These are phyloP conservation scores for Burhinus bistriatus DNA, from an alignment of 2,113 vertebrate genomes.

Conservation along the genomic window DNA sequence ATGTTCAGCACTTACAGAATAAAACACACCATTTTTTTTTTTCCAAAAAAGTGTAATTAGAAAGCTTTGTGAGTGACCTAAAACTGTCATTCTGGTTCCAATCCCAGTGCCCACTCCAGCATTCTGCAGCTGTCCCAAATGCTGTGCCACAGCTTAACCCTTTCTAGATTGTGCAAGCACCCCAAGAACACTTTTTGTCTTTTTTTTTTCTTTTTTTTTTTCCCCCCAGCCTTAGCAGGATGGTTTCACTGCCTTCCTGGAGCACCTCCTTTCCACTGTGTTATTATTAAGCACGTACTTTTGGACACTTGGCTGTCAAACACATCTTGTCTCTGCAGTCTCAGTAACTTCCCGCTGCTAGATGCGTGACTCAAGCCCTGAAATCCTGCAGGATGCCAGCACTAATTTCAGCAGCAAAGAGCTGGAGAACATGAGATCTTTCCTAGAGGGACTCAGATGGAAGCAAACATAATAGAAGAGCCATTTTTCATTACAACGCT, in stretches of 20 bases:
- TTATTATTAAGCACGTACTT: background rate
- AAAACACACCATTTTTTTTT: slow-evolving; percentile 11
- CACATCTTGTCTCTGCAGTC: background rate
- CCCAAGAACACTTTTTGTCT: background rate
- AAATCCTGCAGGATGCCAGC: background rate
- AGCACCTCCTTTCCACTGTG: background rate
- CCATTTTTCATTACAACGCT: slow-evolving; percentile 29
- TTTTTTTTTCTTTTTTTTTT: background rate
- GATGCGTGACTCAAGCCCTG: background rate
- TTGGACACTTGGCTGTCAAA: slow-evolving; percentile 10
- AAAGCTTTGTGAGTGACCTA: slow-evolving; percentile 33
- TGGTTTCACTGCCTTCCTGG: background rate
- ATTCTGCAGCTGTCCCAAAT: background rate
- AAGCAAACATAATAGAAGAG: slow-evolving; percentile 38
- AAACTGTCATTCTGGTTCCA: background rate
- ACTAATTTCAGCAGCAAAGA: slow-evolving; percentile 60
- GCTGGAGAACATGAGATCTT: slow-evolving; percentile 21
- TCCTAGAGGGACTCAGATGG: slow-evolving; percentile 52
- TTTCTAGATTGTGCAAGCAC: background rate
- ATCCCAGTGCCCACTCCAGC: background rate
- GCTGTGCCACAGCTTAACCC: background rate
- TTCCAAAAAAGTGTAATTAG: background rate
- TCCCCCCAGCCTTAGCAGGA: background rate
- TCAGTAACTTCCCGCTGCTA: background rate
- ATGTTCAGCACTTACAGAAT: slow-evolving; percentile 60